These are phyloP conservation scores for Anisognathus igniventris DNA, from an alignment of 2,797 vertebrate genomes.

Conservation along the genomic window DNA sequence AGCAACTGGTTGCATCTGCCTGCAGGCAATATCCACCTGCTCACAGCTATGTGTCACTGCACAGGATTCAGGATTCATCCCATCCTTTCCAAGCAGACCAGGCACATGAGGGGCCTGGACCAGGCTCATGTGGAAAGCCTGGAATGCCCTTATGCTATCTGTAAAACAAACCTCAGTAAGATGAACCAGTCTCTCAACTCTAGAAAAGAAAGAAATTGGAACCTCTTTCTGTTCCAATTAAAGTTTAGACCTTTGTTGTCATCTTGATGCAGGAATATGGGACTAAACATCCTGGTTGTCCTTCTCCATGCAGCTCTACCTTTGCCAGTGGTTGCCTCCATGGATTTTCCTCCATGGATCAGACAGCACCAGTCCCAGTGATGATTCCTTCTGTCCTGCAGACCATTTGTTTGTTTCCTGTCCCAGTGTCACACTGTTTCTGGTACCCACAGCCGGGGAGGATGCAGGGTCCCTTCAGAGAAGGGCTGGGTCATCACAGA, in stretches of 20 bases:
- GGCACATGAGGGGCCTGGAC: neutral
- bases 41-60: neutral
- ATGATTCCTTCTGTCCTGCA: neutral
- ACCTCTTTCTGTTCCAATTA: neutral
- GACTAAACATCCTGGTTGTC: neutral
- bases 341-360: neutral
- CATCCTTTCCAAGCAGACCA: neutral
- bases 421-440: rapidly evolving
- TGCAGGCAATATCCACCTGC: neutral
- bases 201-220: neutral
- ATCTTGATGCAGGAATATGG: neutral
- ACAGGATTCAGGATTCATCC: neutral
- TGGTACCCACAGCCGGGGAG: neutral
- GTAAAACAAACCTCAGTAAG: neutral
- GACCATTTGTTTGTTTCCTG: neutral
- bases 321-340: neutral
- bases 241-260: neutral
- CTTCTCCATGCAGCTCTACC: neutral
- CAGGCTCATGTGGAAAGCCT: neutral
- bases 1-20: neutral
- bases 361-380: neutral
- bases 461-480: neutral
- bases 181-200: neutral
- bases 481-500: neutral
- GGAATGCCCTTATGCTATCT: neutral